Conservation (phyloP, 2,113 vertebrate genomes). For the Anoplopoma fimbria region DNA sequence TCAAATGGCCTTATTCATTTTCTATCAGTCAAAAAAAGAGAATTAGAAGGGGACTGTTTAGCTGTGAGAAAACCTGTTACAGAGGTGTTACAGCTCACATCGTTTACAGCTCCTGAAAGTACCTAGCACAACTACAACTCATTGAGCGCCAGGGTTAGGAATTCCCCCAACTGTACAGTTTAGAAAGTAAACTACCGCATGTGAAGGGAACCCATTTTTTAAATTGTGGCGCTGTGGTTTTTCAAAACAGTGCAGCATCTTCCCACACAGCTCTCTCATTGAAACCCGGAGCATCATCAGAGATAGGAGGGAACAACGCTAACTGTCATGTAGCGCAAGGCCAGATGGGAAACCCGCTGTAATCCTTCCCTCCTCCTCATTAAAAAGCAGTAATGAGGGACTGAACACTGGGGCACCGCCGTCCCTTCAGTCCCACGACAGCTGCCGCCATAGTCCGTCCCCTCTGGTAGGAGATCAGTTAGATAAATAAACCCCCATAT, state of each 20-base stretch:
- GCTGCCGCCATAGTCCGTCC: slow-evolving; percentile 62
- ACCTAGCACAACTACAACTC: slow-evolving; percentile 19
- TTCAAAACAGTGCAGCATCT: slow-evolving; percentile 10
- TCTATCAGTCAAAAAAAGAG: neutral
- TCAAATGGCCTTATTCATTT: neutral
- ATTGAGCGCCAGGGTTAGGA: neutral
- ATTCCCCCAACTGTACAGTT: neutral
- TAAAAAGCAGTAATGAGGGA: slow-evolving; percentile 79
- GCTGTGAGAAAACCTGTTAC: neutral
- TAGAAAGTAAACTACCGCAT: neutral
- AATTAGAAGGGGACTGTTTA: neutral
- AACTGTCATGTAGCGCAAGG: slow-evolving; percentile 26
- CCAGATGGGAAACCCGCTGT: slow-evolving; percentile 65
- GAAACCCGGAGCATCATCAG: slow-evolving; percentile 34
- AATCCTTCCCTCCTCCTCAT: slow-evolving; percentile 76
- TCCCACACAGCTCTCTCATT: neutral
- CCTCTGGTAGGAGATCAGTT: slow-evolving; percentile 58
- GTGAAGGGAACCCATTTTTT: neutral
- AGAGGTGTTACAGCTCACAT: neutral
- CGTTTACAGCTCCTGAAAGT: slow-evolving; percentile 21
- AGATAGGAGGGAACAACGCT: slow-evolving; percentile 29
- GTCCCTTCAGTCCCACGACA: slow-evolving; percentile 63
- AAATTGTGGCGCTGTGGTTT: neutral
- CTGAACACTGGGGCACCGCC: slow-evolving; percentile 40
- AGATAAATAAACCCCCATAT: slow-evolving; percentile 72